A percentile compares a stretch with the other conserved stretches of the same genome.
Conservation (phyloP, 2,888 invertebrate genomes). For the Lumbricus terrestris region DNA sequence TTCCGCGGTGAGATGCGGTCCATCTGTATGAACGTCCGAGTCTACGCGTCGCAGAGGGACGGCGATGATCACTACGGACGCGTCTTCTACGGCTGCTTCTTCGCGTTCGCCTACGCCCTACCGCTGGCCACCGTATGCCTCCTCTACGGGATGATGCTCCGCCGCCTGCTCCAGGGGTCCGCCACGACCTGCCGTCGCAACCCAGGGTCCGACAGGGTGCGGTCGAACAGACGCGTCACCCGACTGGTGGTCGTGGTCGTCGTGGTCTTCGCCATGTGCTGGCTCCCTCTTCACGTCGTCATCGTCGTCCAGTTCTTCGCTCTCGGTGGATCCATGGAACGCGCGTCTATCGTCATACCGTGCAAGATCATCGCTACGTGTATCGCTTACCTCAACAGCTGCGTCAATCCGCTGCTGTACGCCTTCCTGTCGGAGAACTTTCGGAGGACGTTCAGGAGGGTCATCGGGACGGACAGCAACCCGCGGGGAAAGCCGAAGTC, state of each 20-base stretch:
- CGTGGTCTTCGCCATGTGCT: conserved; percentile 86
- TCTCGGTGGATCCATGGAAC: conserved; percentile 68
- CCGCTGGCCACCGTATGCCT: conserved; percentile 82
- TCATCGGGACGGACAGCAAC: neutral
- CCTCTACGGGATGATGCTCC: conserved; percentile 83
- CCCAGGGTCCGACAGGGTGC: conserved; percentile 74
- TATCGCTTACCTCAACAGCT: conserved; percentile 85
- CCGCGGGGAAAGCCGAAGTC: neutral
- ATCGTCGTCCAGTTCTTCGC: conserved; percentile 71
- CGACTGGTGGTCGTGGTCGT: conserved; percentile 83
- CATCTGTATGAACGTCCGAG: conserved; percentile 17
- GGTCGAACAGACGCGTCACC: conserved; percentile 84
- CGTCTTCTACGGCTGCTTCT: conserved; percentile 62
- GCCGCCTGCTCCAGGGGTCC: neutral
- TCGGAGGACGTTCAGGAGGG: conserved; percentile 75
- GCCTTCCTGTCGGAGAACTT: conserved; percentile 92
- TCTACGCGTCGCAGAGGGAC: conserved; percentile 7
- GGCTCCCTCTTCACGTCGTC: conserved; percentile 85
- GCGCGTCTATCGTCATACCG: conserved; percentile 62
- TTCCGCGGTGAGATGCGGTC: neutral
- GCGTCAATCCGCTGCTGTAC: conserved; percentile 90
- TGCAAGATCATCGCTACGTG: conserved; percentile 55
- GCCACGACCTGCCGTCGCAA: neutral
- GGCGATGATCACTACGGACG: conserved; percentile 23
- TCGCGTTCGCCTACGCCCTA: conserved; percentile 82